Conservation (phyloP, 2,113 vertebrate genomes). For the Penelope pileata region DNA sequence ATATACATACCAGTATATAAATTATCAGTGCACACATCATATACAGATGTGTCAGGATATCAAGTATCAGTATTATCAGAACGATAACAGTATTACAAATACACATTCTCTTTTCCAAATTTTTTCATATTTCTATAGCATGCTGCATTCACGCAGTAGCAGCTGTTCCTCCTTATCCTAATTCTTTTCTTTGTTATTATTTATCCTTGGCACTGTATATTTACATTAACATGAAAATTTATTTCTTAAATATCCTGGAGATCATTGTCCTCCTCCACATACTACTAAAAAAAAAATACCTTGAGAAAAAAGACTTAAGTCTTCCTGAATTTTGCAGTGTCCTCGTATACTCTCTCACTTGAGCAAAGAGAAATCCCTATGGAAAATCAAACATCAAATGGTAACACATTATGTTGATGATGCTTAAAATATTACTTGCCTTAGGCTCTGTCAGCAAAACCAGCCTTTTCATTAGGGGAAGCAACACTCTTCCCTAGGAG, state of each 20-base stretch:
- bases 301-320: background rate
- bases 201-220: background rate
- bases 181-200: background rate
- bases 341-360: background rate
- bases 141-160: background rate
- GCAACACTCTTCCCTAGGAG: background rate
- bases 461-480: background rate
- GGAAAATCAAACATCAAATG: background rate
- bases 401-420: background rate
- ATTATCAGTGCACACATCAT: background rate
- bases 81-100: background rate
- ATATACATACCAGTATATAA: background rate
- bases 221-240: background rate
- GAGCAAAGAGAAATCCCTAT: background rate
- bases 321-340: background rate
- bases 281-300: background rate
- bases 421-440: slow-evolving; percentile 25
- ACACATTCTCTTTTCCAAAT: background rate
- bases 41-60: background rate
- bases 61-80: background rate
- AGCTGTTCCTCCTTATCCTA: background rate
- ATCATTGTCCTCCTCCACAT: background rate
- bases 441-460: slow-evolving; percentile 39
- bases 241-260: background rate
- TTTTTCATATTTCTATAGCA: background rate